Base-by-base conservation (phyloP, 2,113 vertebrate species). In the Dipodomys stephensi region DNA sequence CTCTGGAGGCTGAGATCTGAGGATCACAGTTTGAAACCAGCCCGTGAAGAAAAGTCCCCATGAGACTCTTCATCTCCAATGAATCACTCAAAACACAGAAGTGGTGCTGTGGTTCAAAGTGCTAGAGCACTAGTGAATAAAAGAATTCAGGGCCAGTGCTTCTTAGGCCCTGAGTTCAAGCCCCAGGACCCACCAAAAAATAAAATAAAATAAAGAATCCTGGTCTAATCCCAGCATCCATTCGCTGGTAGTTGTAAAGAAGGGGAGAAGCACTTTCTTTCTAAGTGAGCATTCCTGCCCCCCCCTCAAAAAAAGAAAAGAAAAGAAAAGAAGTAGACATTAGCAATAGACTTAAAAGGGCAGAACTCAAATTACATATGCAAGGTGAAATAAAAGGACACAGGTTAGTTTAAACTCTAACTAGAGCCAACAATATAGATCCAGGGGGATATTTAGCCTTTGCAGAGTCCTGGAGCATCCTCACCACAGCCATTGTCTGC, bases 331-430 rank as follows among this genome's bases (percentile, higher is more conserved):
- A 57, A 57, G n/a, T 76, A 44, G 18, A n/a, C 32, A 60, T 81
- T 88, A 83, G 49, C 76, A 81, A 88, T 84, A 84, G 46, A 39
- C 44, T 49, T 82, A 46, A 88, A 95, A 73, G 15, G 65, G 57
- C 49, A 65, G 77, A 27, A 12, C 3, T n/a, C 46, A 72, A 81
- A 30, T 46, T 19, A 62, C 35, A 64, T 44, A 2, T 60, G 7
- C 4, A 25, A 46, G 53, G 39, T 35, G 65, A 83, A 93, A 44
- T 81, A 1, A 53, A 92, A 84, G 22, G 30, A 67, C 35, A 39
- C 32, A 39, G 7, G 1, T 69, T 84, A 72, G 22, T 69, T 86
- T 78, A 28, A 57, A 53, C 19, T 20, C 15, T 2, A 67, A 0
- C 10, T 60, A 18, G 15, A 65, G 57, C n/a, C 64, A 78, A 39